Conservation (phyloP, 2,888 invertebrate genomes). For the Nomada fabriciana region DNA sequence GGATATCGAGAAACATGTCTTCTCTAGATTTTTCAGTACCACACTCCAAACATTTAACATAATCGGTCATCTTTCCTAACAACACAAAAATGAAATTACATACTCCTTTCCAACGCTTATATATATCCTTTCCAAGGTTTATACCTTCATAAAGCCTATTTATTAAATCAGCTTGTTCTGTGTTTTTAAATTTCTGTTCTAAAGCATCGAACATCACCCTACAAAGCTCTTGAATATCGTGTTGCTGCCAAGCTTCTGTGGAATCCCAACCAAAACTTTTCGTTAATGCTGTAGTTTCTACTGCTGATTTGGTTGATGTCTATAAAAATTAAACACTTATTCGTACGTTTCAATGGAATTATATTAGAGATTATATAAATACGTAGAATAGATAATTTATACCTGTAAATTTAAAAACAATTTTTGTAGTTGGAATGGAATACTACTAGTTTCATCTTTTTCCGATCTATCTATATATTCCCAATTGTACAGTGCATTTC, state of each 20-base stretch:
- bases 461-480: conserved; percentile 88
- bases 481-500: conserved; percentile 95
- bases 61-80: conserved; percentile 92
- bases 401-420: conserved; percentile 93
- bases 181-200: conserved; percentile 93
- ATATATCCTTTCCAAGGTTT: conserved; percentile 3
- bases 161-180: conserved; percentile 92
- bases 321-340: conserved; percentile 75
- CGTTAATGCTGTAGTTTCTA: conserved; percentile 94
- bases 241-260: conserved; percentile 96
- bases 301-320: conserved; percentile 91
- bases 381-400: conserved; percentile 42
- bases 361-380: background rate
- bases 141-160: conserved; percentile 91
- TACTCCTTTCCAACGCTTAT: background rate
- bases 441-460: conserved; percentile 89
- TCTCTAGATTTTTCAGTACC: conserved; percentile 92
- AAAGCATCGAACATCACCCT: conserved; percentile 96
- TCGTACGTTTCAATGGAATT: conserved; percentile 13
- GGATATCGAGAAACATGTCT: conserved; percentile 94
- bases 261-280: conserved; percentile 96
- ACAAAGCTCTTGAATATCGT: conserved; percentile 95
- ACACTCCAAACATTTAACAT: conserved; percentile 95
- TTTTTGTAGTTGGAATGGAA: conserved; percentile 94
- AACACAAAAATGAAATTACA: conserved; percentile 54